Evolutionary conservation across 2,888 invertebrate genomes (phyloP), one percentile per base, ranked within the genome.

Genomic region (Petrophora chlorosata): DNA sequence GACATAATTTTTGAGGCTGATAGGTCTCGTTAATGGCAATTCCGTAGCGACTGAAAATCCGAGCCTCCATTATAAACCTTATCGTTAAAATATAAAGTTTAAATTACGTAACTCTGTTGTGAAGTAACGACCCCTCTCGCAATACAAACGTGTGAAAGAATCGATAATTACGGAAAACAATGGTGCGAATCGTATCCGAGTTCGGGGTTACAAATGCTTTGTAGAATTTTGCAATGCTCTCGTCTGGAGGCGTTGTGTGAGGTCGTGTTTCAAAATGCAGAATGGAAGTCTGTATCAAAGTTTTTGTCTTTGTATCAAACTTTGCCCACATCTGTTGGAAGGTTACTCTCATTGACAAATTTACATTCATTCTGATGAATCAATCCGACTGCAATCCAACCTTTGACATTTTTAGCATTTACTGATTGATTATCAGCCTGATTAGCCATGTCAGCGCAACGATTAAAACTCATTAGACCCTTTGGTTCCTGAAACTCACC

Each of bases 101-200:
- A 17, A 12, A 19, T n/a, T 15, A 22, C 22, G 19, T 2, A 14
- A 10, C 38, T 17, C 5, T 13, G 4, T 14, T 8, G 16, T 30
- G 38, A 19, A 47, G 26, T 29, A 33, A 28, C 7, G 23, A 34
- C 13, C 10, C 7, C 22, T 30, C 8, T 43, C 26, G 30, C 38
- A 51, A 47, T 30, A 51, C 43, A 30, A 48, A 33, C 54, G 54
- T 55, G 53, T 47, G 55, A 55, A 50, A 56, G 53, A 51, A 53
- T 56, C 60, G 29, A 53, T 57, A 52, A 53, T 55, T 48, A 53
- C 13, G 42, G 44, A 41, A 57, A 56, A 56, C 53, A 57, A 60
- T 56, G 39, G 47, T 28, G 34, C 28, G 19, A 43, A 46, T 48
- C 42, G 39, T 50, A 43, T 46, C 25, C 46, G 28, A 25, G 29